These are phyloP conservation scores for Netelia inedita DNA, from an alignment of 2,888 invertebrate species.

Conservation along the genomic window DNA sequence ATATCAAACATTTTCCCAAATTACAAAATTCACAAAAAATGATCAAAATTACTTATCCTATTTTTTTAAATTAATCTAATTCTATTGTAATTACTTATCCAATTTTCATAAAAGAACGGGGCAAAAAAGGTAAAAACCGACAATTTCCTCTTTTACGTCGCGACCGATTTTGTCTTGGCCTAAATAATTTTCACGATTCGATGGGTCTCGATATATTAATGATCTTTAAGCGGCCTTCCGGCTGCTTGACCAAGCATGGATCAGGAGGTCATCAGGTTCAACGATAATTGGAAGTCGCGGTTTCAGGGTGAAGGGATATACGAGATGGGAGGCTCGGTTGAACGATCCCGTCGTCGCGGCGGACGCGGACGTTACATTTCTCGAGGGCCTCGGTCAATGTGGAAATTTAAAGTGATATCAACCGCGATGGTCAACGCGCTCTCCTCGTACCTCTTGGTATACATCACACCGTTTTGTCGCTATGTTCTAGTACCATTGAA, in stretches of 20 bases:
- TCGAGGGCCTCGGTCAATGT: constrained; percentile 48
- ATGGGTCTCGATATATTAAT: background rate
- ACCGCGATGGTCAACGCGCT: constrained; percentile 57
- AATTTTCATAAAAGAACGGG: background rate
- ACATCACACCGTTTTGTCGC: constrained; percentile 34
- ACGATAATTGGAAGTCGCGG: constrained; percentile 32
- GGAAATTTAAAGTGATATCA: constrained; percentile 60
- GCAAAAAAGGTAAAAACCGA: constrained; percentile 7
- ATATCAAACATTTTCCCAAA: background rate
- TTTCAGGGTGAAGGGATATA: constrained; percentile 44
- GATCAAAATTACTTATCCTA: too few relatives aligned
- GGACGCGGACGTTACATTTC: constrained; percentile 43
- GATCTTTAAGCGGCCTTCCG: background rate
- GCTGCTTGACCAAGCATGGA: constrained; percentile 12
- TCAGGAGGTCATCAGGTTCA: constrained; percentile 24
- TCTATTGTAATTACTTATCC: background rate
- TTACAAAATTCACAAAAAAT: too few relatives aligned
- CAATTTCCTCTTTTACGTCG: background rate
- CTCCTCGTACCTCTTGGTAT: constrained; percentile 31
- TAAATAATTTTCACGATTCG: background rate
- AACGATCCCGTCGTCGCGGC: constrained; percentile 35
- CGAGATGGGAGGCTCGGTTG: constrained; percentile 43
- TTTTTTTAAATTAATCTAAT: background rate
- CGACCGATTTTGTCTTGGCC: background rate
- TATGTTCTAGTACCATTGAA: constrained; percentile 57